Conservation (phyloP, 2,797 vertebrate species). For the Lycodopsis pacificus region DNA sequence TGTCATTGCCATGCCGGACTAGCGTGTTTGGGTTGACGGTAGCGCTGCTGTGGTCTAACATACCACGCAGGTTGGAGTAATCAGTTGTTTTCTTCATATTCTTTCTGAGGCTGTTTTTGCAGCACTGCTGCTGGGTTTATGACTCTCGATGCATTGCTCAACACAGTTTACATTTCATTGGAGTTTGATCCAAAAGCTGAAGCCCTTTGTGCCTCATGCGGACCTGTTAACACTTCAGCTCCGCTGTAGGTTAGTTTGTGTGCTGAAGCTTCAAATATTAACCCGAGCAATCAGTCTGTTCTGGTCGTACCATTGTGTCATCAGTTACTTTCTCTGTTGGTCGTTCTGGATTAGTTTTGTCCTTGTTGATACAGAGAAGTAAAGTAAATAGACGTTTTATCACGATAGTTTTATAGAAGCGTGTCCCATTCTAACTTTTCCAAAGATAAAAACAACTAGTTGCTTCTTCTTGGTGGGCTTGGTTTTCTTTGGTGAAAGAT, state of each 20-base stretch:
- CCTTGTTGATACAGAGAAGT: constrained; percentile 29
- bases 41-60: constrained; percentile 1
- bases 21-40: constrained; percentile 13
- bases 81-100: constrained; percentile 1
- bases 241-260: constrained; percentile 69
- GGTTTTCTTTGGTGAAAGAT: constrained; percentile 53
- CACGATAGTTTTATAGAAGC: background rate
- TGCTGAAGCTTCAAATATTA: constrained; percentile 86
- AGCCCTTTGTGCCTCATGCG: constrained; percentile 18
- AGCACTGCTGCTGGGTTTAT: background rate
- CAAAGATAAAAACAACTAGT: constrained; percentile 1
- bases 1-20: constrained; percentile 54
- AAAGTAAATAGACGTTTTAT: constrained; percentile 13
- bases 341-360: constrained; percentile 43
- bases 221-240: constrained; percentile 36
- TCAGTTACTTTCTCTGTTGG: constrained; percentile 54
- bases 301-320: constrained; percentile 70
- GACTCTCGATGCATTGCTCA: fast-evolving
- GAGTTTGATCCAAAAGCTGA: constrained; percentile 15
- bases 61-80: constrained; percentile 5
- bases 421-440: background rate
- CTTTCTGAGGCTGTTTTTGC: background rate
- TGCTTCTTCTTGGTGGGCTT: constrained; percentile 18
- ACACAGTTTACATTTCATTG: background rate
- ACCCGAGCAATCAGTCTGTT: constrained; percentile 80